These are phyloP conservation scores for Nesogale talazaci DNA, from an alignment of 2,113 vertebrate species.

Conservation along the genomic window DNA sequence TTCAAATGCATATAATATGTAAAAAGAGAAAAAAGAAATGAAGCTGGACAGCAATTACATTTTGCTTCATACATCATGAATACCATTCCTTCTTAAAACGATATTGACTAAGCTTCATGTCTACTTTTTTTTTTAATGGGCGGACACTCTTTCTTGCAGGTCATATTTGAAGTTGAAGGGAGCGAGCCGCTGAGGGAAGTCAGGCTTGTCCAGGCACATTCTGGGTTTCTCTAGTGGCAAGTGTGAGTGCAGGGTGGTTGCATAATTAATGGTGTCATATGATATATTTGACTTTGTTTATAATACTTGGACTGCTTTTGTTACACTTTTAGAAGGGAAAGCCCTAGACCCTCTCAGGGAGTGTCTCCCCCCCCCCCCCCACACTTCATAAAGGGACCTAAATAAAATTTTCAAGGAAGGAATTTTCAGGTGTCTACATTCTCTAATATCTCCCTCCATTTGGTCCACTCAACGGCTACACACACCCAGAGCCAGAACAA, in stretches of 20 bases:
- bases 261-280: rapidly evolving
- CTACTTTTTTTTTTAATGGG: not conserved
- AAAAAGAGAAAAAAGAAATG: not conserved
- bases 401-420: not conserved
- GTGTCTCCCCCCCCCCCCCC: too few relatives aligned
- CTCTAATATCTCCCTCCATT: not conserved
- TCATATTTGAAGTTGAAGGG: not conserved
- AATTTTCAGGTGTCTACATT: not conserved
- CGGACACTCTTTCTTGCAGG: not conserved
- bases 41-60: rapidly evolving
- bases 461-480: not conserved
- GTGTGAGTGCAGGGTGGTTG: rapidly evolving
- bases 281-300: not conserved
- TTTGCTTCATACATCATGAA: not conserved
- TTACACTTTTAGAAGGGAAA: not conserved
- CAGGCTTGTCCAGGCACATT: not conserved
- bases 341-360: rapidly evolving
- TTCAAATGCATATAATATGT: not conserved
- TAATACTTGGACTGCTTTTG: not conserved
- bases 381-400: not conserved
- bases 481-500: not conserved
- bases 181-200: not conserved
- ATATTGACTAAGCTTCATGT: not conserved
- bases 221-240: not conserved
- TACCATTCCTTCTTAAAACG: not conserved